Evolutionary conservation across 2,113 vertebrate genomes (phyloP).

Genomic region (Misgurnus mizolepis): DNA sequence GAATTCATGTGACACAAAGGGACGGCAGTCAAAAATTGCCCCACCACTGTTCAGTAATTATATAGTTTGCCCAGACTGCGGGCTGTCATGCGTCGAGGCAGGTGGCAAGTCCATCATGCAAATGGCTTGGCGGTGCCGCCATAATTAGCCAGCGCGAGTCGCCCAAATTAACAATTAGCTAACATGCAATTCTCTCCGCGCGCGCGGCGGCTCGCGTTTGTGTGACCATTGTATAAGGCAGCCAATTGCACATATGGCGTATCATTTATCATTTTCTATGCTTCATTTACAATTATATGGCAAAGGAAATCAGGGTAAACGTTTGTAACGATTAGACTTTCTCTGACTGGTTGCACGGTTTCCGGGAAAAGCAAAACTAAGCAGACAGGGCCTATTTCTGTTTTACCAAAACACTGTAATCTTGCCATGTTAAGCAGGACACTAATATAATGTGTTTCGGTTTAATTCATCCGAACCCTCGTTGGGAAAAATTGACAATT

Average conservation of each 20-base stretch:
- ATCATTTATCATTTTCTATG: conserved; percentile 86
- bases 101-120: conserved; percentile 99
- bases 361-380: conserved; percentile 44
- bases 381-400: conserved; percentile 37
- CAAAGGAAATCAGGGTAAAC: conserved; percentile 60
- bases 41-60: conserved; percentile 99
- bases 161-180: conserved; percentile 99
- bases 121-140: conserved; percentile 96
- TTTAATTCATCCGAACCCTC: too few relatives aligned
- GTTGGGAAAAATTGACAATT: too few relatives aligned
- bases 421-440: too few relatives aligned
- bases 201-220: conserved; percentile 89
- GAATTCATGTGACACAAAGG: conserved; percentile 99
- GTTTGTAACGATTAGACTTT: conserved; percentile 45
- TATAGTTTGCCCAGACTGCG: conserved; percentile 98
- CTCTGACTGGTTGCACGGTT: conserved; percentile 50
- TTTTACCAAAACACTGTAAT: conserved; percentile 2
- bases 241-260: conserved; percentile 76
- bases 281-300: conserved; percentile 58
- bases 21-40: conserved; percentile 97
- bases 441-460: too few relatives aligned
- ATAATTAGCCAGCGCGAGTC: conserved; percentile 96
- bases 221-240: conserved; percentile 88
- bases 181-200: conserved; percentile 98
- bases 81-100: conserved; percentile 91